Base-by-base conservation (phyloP, 2,113 vertebrate genomes). In the Caranx melampygus region DNA sequence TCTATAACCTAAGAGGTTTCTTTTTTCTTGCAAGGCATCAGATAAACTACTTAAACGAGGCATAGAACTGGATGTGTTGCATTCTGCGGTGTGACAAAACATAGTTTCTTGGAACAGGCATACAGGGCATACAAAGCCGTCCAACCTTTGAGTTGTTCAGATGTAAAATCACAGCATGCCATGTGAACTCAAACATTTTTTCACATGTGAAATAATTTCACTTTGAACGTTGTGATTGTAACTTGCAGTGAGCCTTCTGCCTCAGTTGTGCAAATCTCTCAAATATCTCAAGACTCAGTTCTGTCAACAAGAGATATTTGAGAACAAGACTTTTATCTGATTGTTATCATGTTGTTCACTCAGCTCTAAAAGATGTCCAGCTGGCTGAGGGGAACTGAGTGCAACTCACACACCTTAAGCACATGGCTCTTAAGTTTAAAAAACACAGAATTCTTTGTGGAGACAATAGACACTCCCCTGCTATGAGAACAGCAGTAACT, bases 321-420 rank as follows among this genome's bases (percentile, higher is more conserved):
- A 13, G n/a, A 37, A 45, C 8, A 69, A 63, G 52, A 40, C 9
- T 37, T 62, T n/a, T 16, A 61, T 64, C 21, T 62, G 62, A 51
- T 62, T 42, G 44, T 61, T 70, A 8, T 57, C 34, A 72, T 45
- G 15, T 16, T 76, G 42, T 73, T 59, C 34, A 16, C 44, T 64
- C 21, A 45, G 31, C 20, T 59, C 21, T 33, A 58, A 52, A 47
- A 55, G 33, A 40, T 11, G 57, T 51, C 63, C 54, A 62, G 40
- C 55, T 49, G 79, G 65, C 34, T 72, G 51, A 58, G 31, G 37
- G 44, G 45, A 72, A 45, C 47, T 58, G 34, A 62, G 42, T 35
- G 42, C 49, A 81, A 52, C 11, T 60, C 42, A 44, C 45, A 37
- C 21, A 42, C 21, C 54, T 9, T 9, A 33, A 33, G 51, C 31